Base-by-base conservation (phyloP, 2,888 invertebrate genomes). In the Himalopsyche kuldschensis region DNA sequence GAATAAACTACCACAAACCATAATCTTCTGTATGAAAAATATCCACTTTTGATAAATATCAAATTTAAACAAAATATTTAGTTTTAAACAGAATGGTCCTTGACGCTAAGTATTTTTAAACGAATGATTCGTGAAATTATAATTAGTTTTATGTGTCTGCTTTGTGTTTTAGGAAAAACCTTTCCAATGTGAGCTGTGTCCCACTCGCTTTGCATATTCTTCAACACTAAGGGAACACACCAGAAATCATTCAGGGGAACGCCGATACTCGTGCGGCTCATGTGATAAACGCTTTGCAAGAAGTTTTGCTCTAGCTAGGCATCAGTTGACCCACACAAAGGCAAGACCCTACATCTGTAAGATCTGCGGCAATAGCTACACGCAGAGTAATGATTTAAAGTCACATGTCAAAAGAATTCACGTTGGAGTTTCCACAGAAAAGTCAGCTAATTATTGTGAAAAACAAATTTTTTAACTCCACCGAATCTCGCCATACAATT, bases 141-240 rank as follows among this genome's bases (percentile, higher is more conserved):
- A 41, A 3, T 4, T 41, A 0, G 15, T 3, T 15, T 41, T 3
- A 41, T 41, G 15, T 41, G 4, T 41, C 15, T 15, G 15, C 15
- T 55, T 76, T 35, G n/a, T 32, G 15, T 84, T 82, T 55, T 47
- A 85, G 85, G 84, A 82, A n/a, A 85, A 85, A 80, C 78, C 82
- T 3, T 85, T 78, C 46, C 84, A 85, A 32, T 85, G 85, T 17
- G 84, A 85, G 31, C 46, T 83, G 27, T 85, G 85, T 55, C 84
- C 85, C 11, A 85, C 82, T 69, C 79, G 78, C 46, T 85, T 84
- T 63, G 85, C 80, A 11, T 84, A 85, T 75, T 41, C 82, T n/a
- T 78, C 82, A 10, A 82, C 84, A 10, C 80, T 85, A 31, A 69
- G 80, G 1, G 84, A 85, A 15, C 85, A 85, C 79, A 80, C 48